Evolutionary conservation across 2,113 vertebrate species (phyloP), one percentile per base, ranked within the genome.

Genomic region (Myotis yumanensis): DNA sequence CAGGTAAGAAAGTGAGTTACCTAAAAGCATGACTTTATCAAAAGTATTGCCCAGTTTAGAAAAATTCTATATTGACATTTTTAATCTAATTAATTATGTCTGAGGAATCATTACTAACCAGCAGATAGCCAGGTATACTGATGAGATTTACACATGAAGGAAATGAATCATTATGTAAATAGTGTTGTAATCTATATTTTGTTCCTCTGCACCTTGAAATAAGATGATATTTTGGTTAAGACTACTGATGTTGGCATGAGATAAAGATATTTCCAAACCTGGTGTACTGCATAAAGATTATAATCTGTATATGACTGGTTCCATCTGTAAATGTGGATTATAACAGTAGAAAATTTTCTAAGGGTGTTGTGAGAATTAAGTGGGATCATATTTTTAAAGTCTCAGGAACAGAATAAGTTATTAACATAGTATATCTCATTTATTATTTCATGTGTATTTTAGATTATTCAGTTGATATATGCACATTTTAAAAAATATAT

Each of bases 161-260:
- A 89, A 77, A 69, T 32, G n/a, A 89, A 76, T 46, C 2, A 57
- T 54, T 85, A 64, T n/a, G 92, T 75, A 95, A 86, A 90, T 86
- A 81, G 3, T 28, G 7, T 37, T 71, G 18, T 76, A 76, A 69
- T 40, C 2, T 30, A 73, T n/a, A n/a, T 51, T 90, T 80, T 28
- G 11, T 7, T 90, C 3, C 7, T 22, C 9, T 59, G 5, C 0
- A 72, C 14, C n/a, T 76, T 95, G 57, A 81, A 37, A 62, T 32
- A 71, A 37, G 17, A 94, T 77, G 28, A 28, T n/a, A 1, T 2
- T 30, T 22, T 57, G 40, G 10, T 35, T 83, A 94, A 64, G 2
- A 87, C 5, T 32, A 71, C 7, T 80, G 10, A 82, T 11, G 11
- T 40, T 40, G 20, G 0, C 51, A 28, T 25, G 17, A 75, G 1